Percentiles rank a stretch among this genome's conserved stretches.
phyloP scores from a whole-genome alignment of 2,888 invertebrate species.

The Bibio marci region DNA sequence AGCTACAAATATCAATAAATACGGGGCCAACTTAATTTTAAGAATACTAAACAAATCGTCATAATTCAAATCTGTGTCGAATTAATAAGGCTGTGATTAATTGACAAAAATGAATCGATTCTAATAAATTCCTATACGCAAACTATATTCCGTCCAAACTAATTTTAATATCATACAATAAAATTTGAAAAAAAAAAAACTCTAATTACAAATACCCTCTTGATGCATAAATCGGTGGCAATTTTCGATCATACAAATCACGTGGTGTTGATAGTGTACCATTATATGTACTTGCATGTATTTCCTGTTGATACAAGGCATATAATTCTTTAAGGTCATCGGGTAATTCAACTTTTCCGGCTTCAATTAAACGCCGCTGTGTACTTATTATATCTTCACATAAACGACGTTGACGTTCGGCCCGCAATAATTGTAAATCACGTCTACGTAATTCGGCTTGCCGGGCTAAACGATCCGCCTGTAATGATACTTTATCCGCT shows the following conservation, averaged over 20 bases:
- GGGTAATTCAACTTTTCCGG: slow-evolving; percentile 50
- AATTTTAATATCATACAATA: not conserved
- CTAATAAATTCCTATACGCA: no score
- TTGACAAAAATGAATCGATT: no score
- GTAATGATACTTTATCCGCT: slow-evolving; percentile 83
- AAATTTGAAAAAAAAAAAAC: not conserved
- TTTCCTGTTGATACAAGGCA: slow-evolving; percentile 70
- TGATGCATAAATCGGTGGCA: slow-evolving; percentile 28
- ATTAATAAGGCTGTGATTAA: no score
- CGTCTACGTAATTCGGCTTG: slow-evolving; percentile 73
- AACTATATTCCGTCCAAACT: no score
- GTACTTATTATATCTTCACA: slow-evolving; percentile 84
- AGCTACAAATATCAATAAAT: no score
- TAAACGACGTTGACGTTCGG: slow-evolving; percentile 67
- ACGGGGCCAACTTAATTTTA: no score
- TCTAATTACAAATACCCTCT: slow-evolving; percentile 19
- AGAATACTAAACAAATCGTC: no score
- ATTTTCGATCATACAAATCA: slow-evolving; percentile 24
- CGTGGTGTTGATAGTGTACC: slow-evolving; percentile 22
- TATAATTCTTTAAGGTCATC: slow-evolving; percentile 65
- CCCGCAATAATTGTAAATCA: slow-evolving; percentile 65
- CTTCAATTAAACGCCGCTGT: slow-evolving; percentile 71
- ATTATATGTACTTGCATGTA: slow-evolving; percentile 62
- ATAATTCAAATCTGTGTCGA: no score
- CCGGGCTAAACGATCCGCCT: slow-evolving; percentile 68